Evolutionary conservation across 92 coral and sea anemone genomes (phyloP).

Genomic region (Epizoanthus rinbou): DNA sequence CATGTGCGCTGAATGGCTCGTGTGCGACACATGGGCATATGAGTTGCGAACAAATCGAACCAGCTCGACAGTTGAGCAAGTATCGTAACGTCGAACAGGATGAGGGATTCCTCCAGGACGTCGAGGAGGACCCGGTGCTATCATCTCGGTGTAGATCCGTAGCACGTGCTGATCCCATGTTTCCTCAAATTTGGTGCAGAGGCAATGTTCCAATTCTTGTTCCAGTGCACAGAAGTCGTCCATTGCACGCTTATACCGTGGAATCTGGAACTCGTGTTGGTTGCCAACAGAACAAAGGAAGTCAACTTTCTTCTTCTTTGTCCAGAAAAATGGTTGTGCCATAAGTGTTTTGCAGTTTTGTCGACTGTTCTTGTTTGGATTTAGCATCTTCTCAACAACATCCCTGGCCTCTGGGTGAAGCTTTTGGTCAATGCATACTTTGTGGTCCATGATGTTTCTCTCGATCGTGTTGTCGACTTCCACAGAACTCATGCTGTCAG

Average conservation of each 20-base stretch:
- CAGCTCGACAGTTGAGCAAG: conserved; percentile 54
- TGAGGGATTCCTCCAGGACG: background rate
- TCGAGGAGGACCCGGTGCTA: background rate
- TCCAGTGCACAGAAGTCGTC: conserved; percentile 37
- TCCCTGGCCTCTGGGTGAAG: conserved; percentile 55
- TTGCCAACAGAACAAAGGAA: conserved; percentile 58
- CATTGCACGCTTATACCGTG: background rate
- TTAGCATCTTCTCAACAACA: conserved; percentile 45
- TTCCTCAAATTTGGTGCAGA: background rate
- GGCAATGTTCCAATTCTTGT: conserved; percentile 11
- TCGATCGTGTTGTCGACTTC: conserved; percentile 39
- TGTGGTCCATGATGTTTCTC: conserved; percentile 34
- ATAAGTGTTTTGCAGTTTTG: conserved; percentile 39
- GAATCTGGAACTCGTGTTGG: conserved; percentile 52
- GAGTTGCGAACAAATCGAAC: conserved; percentile 68
- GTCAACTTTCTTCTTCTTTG: conserved; percentile 46
- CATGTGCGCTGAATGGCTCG: background rate
- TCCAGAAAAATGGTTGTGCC: conserved; percentile 64
- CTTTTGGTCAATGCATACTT: background rate
- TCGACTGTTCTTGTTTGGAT: conserved; percentile 18
- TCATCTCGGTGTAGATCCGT: conserved; percentile 45
- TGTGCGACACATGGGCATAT: conserved; percentile 42
- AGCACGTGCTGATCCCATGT: conserved; percentile 26
- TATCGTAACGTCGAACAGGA: conserved; percentile 36
- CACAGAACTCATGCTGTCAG: background rate